Base-by-base conservation (phyloP, 2,113 vertebrate genomes). In the Sturnus vulgaris region DNA sequence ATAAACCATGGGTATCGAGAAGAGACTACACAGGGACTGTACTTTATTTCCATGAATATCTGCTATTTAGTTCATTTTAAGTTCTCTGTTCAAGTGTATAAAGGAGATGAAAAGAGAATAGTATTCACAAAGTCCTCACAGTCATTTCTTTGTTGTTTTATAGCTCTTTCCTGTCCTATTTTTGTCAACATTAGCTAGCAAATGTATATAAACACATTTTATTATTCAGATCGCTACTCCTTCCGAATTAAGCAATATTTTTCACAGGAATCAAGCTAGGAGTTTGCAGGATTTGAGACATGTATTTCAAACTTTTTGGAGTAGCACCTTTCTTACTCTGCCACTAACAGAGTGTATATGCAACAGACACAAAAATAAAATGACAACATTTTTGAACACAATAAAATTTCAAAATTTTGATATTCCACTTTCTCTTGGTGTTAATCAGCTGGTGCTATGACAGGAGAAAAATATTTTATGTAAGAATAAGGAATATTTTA, bases 11-110 rank as follows among this genome's bases (percentile, higher is more conserved):
- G 19, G 22, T 83, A 84, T 86, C n/a, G 0, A 22, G 59, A 95
- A 46, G 46, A 80, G 46, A 86, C 57, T 80, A 68, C 27, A 95
- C 80, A 90, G 80, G 64, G 76, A 52, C 81, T 69, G 64, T 18
- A 83, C 75, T 96, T 80, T 75, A 77, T 80, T 80, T 39, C 2
- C 2, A 66, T 90, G 79, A 96, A 90, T 95, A 92, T 86, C 89
- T 79, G n/a, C 71, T 59, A 39, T 92, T 94, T 85, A 97, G 81
- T 9, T 86, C 12, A 69, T 86, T 85, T 95, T 49, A 82, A 73
- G 40, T 73, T 90, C 55, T 56, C 55, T 78, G 10, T 31, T 23
- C 31, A 78, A 77, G 37, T 22, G 25, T n/a, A 63, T 37, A 77
- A 94, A 86, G 82, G 64, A 84, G 79, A 50, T 70, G 82, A 82